Evolutionary conservation across 1,140 invertebrate genomes (phyloP).

Genomic region (Acromyrmex charruanus): DNA sequence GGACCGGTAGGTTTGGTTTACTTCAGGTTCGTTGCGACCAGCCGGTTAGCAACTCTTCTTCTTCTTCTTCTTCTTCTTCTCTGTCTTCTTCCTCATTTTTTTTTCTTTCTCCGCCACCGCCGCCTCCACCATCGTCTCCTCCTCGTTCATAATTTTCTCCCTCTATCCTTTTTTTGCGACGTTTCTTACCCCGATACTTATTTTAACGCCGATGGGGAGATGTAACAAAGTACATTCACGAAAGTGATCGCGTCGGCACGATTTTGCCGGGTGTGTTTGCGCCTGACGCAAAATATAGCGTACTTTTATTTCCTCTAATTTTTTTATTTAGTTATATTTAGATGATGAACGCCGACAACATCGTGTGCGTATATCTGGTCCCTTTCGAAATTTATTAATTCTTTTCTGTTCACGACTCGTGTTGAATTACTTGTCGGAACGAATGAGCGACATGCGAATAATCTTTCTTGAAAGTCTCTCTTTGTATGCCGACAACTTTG

Average conservation of each 20-base stretch:
- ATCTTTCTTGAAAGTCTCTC: slow-evolving; percentile 54
- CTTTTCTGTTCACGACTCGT: slow-evolving; percentile 27
- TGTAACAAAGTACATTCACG: slow-evolving; percentile 35
- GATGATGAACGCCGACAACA: background rate
- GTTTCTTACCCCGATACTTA: slow-evolving; percentile 43
- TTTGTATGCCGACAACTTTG: slow-evolving; percentile 71
- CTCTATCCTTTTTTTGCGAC: slow-evolving; percentile 11
- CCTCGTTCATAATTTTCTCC: slow-evolving; percentile 60
- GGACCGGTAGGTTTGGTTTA: slow-evolving; percentile 79
- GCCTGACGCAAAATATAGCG: background rate
- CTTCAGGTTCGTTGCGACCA: slow-evolving; percentile 72
- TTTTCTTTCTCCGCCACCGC: slow-evolving; percentile 52
- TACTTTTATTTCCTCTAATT: background rate
- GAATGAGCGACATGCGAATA: slow-evolving; percentile 38
- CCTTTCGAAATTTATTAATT: background rate
- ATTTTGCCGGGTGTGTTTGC: slow-evolving; percentile 9
- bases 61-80: slow-evolving; percentile 55
- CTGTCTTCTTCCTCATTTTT: slow-evolving; percentile 43
- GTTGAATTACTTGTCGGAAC: slow-evolving; percentile 23
- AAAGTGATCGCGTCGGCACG: slow-evolving; percentile 22
- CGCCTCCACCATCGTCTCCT: slow-evolving; percentile 48
- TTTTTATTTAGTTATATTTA: background rate
- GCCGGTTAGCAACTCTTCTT: slow-evolving; percentile 74
- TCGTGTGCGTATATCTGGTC: background rate
- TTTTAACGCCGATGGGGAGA: slow-evolving; percentile 55